A percentile compares a stretch with the other conserved stretches of the same genome.
These are phyloP conservation scores for Pedicia rivosa DNA, from an alignment of 2,888 invertebrate genomes.

Conservation along the genomic window DNA sequence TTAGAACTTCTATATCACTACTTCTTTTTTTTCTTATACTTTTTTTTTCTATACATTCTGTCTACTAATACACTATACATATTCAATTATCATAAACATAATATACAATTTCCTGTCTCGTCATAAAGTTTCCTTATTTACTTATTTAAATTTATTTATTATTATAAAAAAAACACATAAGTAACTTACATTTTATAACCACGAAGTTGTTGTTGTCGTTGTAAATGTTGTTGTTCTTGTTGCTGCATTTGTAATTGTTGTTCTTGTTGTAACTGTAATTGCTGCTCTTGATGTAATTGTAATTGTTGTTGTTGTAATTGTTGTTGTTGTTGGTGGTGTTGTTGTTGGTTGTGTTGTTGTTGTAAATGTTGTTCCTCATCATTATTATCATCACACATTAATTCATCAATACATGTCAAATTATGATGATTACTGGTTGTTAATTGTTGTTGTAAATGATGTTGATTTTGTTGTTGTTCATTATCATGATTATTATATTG, in stretches of 20 bases:
- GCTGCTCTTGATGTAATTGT: neutral
- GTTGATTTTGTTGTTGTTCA: conserved; percentile 11
- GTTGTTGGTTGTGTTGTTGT: neutral
- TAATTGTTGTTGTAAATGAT: conserved; percentile 12
- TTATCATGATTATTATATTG: neutral
- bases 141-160: too few species aligned
- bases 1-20: too few species aligned
- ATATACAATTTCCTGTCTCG: too few species aligned
- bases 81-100: too few species aligned
- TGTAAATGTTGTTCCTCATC: conserved; percentile 16
- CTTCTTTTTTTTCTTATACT: too few species aligned
- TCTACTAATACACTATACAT: too few species aligned
- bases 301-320: neutral
- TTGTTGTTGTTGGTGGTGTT: neutral
- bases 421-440: conserved; percentile 7
- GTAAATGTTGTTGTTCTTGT: neutral
- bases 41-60: too few species aligned
- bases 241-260: neutral
- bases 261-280: neutral
- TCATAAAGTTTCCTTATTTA: too few species aligned
- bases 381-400: conserved; percentile 26
- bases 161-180: neutral
- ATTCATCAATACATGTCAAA: conserved; percentile 18
- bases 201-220: neutral
- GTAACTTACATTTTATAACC: conserved; percentile 25